Base-by-base conservation (phyloP, 1,140 invertebrate species). In the Macrostomum lignano region DNA sequence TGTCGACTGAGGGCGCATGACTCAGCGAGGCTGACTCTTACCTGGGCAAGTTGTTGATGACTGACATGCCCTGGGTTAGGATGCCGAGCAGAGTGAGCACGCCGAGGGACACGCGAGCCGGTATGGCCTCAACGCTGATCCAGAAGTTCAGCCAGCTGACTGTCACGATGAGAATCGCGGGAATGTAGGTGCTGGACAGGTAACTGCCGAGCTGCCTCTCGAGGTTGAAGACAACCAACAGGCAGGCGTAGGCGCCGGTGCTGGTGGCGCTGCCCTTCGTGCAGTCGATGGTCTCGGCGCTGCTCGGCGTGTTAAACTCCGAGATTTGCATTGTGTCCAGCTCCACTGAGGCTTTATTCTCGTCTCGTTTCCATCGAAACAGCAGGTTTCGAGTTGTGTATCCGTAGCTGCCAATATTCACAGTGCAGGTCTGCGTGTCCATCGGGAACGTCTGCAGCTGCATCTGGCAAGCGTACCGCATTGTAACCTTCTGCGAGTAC, bases 381-480 rank as follows among this genome's bases (percentile, higher is more conserved):
- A 25, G 11, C 20, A 33, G 11, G 24, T 33, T 22, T 17, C 26
- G 22, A 3, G 14, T 9, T 24, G 32, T 33, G 11, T 44, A 69
- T 71, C 70, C 50, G 74, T 72, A 75, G 48, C 72, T 74, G 54
- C 74, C 72, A 36, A 76, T 69, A 40, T 68, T 68, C 39, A 76
- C 69, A 9, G 69, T 67, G 47, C 73, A 76, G 2, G 68, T 65
- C 60, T 75, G 73, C 41, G 72, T 70, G 46, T 76, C 73, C 69
- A 74, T 72, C 7, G 73, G 73, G 46, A 74, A 75, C 15, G 72
- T 62, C 44, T 72, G 68, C 46, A 75, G 73, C 50, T 74, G 71
- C 72, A 76, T 75, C 52, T 74, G 72, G 49, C 73, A 76, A 33
- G 71, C 23, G 9, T 34, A 32, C n/a, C 23, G 33, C 20, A 37